A percentile compares a stretch with the other conserved stretches of the same genome.
Evolutionary conservation across 2,888 invertebrate genomes (phyloP).

Genomic region (Agrotis segetum): DNA sequence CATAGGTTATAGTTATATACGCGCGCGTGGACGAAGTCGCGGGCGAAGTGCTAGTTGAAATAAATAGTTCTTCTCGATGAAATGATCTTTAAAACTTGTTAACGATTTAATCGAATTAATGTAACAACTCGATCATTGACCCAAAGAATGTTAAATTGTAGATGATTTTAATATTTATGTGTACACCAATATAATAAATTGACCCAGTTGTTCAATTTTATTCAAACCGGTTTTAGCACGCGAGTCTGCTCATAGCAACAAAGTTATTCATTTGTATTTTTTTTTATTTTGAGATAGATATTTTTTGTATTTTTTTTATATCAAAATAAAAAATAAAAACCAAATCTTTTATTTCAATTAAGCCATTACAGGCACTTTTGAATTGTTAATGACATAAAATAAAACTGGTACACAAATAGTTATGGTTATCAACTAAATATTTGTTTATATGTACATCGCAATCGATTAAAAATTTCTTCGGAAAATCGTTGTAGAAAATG

Average conservation of each 20-base stretch:
- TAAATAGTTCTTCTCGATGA: conserved; percentile 9
- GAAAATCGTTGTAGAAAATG: not conserved
- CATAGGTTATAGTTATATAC: no score
- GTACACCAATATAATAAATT: conserved; percentile 27
- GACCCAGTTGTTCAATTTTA: conserved; percentile 54
- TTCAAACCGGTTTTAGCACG: conserved; percentile 25
- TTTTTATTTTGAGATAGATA: not conserved
- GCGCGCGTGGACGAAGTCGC: no score
- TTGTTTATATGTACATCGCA: not conserved
- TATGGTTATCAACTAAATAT: no score
- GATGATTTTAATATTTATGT: conserved; percentile 50
- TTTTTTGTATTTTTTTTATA: no score
- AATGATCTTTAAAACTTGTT: conserved; percentile 40
- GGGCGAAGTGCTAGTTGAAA: no score
- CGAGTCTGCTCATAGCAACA: not conserved
- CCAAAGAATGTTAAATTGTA: conserved; percentile 40
- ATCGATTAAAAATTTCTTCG: not conserved
- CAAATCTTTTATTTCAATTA: no score
- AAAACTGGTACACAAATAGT: no score
- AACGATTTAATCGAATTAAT: conserved; percentile 42
- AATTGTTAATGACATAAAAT: no score
- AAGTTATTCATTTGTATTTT: not conserved
- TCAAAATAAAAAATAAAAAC: no score
- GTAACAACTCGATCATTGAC: conserved; percentile 55
- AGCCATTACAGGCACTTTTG: no score